Evolutionary conservation across 1,140 invertebrate genomes (phyloP).

Genomic region (Heliothis subflexa): DNA sequence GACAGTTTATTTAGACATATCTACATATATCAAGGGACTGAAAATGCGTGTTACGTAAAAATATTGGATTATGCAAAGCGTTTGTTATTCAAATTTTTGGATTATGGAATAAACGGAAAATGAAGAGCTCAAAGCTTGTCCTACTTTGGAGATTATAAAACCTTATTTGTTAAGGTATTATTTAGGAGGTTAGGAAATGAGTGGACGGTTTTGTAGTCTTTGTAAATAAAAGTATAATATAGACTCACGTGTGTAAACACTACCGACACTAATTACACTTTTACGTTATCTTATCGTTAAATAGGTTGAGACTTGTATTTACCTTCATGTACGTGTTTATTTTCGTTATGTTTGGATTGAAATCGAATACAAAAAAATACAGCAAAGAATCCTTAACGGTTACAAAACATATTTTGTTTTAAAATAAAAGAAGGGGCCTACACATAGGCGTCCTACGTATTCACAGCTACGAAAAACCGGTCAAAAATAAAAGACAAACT

Average conservation of each 20-base stretch:
- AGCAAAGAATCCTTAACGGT: not conserved
- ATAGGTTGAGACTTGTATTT: too few relatives aligned
- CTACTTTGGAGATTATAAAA: constrained; percentile 2
- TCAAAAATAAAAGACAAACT: constrained; percentile 53
- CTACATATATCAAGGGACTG: constrained; percentile 55
- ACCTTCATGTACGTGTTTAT: too few relatives aligned
- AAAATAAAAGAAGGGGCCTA: not conserved
- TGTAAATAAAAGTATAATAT: too few relatives aligned
- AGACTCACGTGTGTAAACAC: too few relatives aligned
- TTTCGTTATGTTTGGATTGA: too few relatives aligned
- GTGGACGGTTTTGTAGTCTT: too few relatives aligned
- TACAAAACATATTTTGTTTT: not conserved
- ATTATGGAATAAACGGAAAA: constrained; percentile 14
- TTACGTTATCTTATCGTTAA: too few relatives aligned
- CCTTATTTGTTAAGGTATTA: not conserved
- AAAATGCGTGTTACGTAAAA: constrained; percentile 51
- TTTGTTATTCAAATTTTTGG: constrained; percentile 39
- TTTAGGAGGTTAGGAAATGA: not conserved
- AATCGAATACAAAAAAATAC: not conserved
- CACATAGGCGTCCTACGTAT: constrained; percentile 6
- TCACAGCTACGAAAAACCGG: constrained; percentile 6
- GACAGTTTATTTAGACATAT: constrained; percentile 64
- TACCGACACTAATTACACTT: too few relatives aligned
- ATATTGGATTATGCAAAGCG: constrained; percentile 44
- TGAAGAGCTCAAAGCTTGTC: constrained; percentile 3